Evolutionary conservation across 2,888 invertebrate species (phyloP).

Genomic region (Bhutanitis thaidina): DNA sequence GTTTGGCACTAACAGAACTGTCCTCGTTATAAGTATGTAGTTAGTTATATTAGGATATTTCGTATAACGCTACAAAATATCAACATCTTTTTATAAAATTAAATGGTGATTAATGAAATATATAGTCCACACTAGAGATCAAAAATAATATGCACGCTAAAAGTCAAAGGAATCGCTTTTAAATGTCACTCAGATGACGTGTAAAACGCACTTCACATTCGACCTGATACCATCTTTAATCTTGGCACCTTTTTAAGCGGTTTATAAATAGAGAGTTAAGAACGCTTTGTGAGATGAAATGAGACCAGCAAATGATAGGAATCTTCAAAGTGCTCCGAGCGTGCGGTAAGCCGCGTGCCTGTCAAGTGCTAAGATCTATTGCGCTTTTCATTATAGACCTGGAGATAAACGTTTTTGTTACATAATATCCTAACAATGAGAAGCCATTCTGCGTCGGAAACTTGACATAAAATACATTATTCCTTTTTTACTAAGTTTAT

Average conservation of each 20-base stretch:
- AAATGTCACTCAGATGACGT: constrained; percentile 48
- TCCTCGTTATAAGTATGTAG: background rate
- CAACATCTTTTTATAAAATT: no score
- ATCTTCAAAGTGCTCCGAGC: constrained; percentile 67
- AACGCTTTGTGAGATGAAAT: constrained; percentile 70
- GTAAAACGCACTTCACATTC: constrained; percentile 58
- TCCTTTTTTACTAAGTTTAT: no score
- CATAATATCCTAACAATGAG: constrained; percentile 13
- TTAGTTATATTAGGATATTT: no score
- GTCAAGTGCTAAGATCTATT: constrained; percentile 53
- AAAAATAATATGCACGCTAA: no score
- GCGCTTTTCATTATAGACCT: constrained; percentile 51
- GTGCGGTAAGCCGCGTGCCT: constrained; percentile 42
- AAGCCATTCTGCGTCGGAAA: background rate
- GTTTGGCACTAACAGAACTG: background rate
- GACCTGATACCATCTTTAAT: constrained; percentile 73
- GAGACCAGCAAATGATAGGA: constrained; percentile 67
- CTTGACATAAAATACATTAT: no score
- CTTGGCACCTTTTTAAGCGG: constrained; percentile 74
- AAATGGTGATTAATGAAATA: no score
- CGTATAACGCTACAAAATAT: no score
- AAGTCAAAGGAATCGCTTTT: constrained; percentile 36
- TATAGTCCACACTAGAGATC: no score
- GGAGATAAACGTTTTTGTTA: constrained; percentile 22
- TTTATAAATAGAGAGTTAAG: constrained; percentile 66